Percentiles rank a stretch among this genome's conserved stretches.
phyloP scores from a whole-genome alignment of 2,797 vertebrate species.

The Clarias fuscus region DNA sequence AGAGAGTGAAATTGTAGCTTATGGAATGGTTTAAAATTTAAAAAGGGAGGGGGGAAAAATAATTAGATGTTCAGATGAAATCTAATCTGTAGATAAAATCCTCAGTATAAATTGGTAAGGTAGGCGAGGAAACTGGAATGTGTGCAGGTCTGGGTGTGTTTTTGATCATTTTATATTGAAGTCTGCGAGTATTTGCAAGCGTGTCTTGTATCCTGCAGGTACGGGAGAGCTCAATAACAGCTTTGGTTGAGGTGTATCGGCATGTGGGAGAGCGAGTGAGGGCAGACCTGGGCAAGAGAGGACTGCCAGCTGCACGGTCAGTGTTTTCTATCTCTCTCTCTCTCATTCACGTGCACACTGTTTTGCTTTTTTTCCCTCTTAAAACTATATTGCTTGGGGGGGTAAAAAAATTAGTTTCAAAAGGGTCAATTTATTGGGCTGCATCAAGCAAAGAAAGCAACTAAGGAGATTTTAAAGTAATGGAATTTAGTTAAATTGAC shows the following conservation, averaged over 20 bases:
- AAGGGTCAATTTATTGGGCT: no score
- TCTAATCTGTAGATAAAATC: not conserved
- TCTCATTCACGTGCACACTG: not conserved
- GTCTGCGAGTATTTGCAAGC: slow-evolving; percentile 16
- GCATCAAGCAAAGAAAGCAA: no score
- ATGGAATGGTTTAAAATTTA: not conserved
- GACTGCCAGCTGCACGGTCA: slow-evolving; percentile 87
- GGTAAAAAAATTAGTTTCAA: no score
- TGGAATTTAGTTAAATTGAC: no score
- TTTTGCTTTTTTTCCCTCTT: not conserved
- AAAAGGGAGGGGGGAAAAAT: not conserved
- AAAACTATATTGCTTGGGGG: not conserved
- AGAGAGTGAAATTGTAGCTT: not conserved
- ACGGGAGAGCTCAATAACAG: slow-evolving; percentile 84
- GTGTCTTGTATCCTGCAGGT: slow-evolving; percentile 74
- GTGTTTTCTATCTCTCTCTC: slow-evolving; percentile 49
- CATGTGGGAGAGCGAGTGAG: slow-evolving; percentile 89
- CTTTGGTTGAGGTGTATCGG: slow-evolving; percentile 90
- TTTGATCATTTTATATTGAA: slow-evolving; percentile 6
- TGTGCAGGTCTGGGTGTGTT: slow-evolving; percentile 22
- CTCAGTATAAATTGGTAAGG: not conserved
- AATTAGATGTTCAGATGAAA: not conserved
- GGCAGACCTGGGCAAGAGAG: slow-evolving; percentile 84
- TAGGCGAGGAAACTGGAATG: not conserved
- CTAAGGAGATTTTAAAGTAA: no score